Base-by-base conservation (phyloP, 1,140 invertebrate species). In the Procambarus clarkii region DNA sequence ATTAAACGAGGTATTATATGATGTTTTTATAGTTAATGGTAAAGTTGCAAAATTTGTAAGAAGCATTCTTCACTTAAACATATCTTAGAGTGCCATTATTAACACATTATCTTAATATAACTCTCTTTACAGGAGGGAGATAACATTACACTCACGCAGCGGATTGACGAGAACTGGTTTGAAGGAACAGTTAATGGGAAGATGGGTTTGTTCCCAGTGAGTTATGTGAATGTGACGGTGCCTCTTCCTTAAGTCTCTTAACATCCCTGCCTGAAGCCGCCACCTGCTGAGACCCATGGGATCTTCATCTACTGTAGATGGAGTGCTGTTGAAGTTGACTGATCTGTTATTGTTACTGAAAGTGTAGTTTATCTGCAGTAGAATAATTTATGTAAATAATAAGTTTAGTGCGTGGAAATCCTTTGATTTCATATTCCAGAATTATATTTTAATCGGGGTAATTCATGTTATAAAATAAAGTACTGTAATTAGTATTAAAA, bases 101-200 rank as follows among this genome's bases (percentile, higher is more conserved):
- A 58, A 13, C 13, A 64, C 60, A 64, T 64, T 21, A 64, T 64
- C 13, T 2, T 64, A 2, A 34, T 34, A 18, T 64, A 74, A 18
- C 50, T 50, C 13, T 48, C 44, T 8, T 85, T 69, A n/a, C 94
- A 97, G 96, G 98, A 99, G 95, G 98, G 99, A 93, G 98, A 99
- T 94, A 97, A 97, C 71, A 99, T 99, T 94, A 97, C 96, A 78
- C 95, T 99, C 92, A 96, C 97, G 87, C 97, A 97, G 95, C 97
- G 98, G 94, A 97, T 99, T 93, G 98, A 99, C 94, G 98, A 99
- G n/a, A 99, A 99, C 94, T 98, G 98, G 98, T 98, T 95, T 94
- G 98, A 99, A 95, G 98, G 98, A 93, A 97, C 96, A 91, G 92
- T 98, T 50, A 97, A 98, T 94, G 98, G 98, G n/a, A 97, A 97